Evolutionary conservation across 2,113 vertebrate species (phyloP).

Genomic region (Otolemur garnettii): DNA sequence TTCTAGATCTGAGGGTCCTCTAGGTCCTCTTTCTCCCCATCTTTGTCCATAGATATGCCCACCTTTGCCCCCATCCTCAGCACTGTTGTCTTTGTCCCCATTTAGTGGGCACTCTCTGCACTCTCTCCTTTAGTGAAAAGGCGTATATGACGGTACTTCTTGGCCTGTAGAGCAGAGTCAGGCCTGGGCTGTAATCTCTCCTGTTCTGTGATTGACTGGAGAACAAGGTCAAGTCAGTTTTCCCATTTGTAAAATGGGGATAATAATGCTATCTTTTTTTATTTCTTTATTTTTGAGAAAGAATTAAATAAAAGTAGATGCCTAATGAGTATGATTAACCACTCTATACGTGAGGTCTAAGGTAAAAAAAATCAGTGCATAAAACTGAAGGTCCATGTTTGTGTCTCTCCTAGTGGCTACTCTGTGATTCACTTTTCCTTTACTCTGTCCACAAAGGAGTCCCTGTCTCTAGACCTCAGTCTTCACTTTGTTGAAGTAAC

Average conservation of each 20-base stretch:
- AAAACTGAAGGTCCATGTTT: neutral
- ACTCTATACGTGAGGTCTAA: neutral
- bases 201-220: neutral
- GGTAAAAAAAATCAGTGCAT: neutral
- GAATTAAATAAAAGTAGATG: constrained; percentile 7
- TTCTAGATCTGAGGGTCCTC: too few species aligned
- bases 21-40: neutral
- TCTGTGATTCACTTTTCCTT: neutral
- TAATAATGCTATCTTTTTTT: neutral
- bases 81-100: neutral
- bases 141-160: neutral
- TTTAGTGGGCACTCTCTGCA: neutral
- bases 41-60: neutral
- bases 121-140: too few species aligned
- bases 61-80: neutral
- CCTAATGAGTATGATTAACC: neutral
- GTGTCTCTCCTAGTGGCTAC: neutral
- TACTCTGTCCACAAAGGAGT: constrained; percentile 5
- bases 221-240: constrained; percentile 10
- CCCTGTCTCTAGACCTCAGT: neutral
- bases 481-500: constrained; percentile 48
- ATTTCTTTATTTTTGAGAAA: constrained; percentile 11
- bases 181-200: neutral
- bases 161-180: neutral
- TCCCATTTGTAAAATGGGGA: constrained; percentile 30